Base-by-base conservation (phyloP, 2,888 invertebrate genomes). In the Eupithecia abbreviata region DNA sequence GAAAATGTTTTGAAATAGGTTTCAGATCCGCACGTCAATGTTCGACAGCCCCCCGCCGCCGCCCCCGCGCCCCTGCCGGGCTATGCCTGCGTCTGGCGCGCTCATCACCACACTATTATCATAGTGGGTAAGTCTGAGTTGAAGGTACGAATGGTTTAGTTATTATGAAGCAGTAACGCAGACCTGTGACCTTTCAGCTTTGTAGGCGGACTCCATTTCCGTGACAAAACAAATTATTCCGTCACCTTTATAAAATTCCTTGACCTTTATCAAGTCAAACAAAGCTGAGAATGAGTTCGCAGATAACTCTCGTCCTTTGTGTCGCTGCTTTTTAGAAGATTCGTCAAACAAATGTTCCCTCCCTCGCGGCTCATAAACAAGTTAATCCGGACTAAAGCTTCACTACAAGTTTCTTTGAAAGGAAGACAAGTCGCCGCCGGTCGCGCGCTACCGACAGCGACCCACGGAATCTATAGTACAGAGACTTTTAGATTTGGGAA, bases 1-100 rank as follows among this genome's bases (percentile, higher is more conserved):
- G 55, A 77, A 82, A 79, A 77, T 79, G 75, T 78, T 82, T 80
- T 73, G 70, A 75, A 76, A 77, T 79, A 74, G 72, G 72, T 51
- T 65, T 47, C 58, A 30, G 49, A 70, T 75, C 65, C 72, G 66
- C 13, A 55, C n/a, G 58, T 72, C 71, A 6, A 51, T 15, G 13
- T 51, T 7, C 58, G n/a, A 58, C 58, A 73, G 49, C 41, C 51
- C 3, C 65, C 12, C 7, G 12, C 41, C 65, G 12, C 9, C 18
- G 2, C 62, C 30, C 30, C 18, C 10, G 62, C 15, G 30, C 30
- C 30, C 30, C 30, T 49, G 12, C 12, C 47, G 12, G 47, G 12
- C 12, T 49, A 49, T 49, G 47, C 12, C 12, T 3, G 2, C 10
- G 9, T 47, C 47, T 9, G 10, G 2, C 51, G 51, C 51, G 15